phyloP scores from a whole-genome alignment of 2,797 vertebrate genomes.

The Alca torda region DNA sequence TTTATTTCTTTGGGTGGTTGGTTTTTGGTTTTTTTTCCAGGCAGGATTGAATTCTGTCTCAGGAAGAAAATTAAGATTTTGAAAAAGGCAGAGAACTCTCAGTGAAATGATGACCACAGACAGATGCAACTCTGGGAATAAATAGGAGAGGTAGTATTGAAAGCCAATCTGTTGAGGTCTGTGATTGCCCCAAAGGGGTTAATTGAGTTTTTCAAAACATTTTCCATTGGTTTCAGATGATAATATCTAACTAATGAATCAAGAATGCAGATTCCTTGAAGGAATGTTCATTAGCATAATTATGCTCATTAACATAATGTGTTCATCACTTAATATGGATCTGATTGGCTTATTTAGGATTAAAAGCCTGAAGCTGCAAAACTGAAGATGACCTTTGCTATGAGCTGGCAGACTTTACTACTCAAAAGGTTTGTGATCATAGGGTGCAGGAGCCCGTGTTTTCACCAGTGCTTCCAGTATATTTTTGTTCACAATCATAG shows the following conservation, averaged over 20 bases:
- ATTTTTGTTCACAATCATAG: not conserved
- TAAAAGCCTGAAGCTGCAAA: conserved; percentile 15
- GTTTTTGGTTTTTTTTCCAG: not conserved
- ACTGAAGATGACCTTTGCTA: not conserved
- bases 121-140: not conserved
- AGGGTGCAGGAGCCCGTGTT: not conserved
- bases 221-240: conserved; percentile 4
- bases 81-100: not conserved
- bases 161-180: not conserved
- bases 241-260: conserved; percentile 2
- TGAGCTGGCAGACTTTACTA: not conserved
- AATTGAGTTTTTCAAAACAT: conserved; percentile 8
- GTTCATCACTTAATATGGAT: conserved; percentile 2
- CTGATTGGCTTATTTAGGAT: conserved; percentile 26
- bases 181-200: not conserved
- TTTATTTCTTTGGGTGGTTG: not conserved
- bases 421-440: not conserved
- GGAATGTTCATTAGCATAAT: conserved; percentile 35
- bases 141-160: not conserved
- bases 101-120: not conserved
- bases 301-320: conserved; percentile 33
- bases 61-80: not conserved
- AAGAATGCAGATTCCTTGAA: conserved; percentile 38
- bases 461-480: not conserved
- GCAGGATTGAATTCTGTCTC: not conserved